Percentiles rank a stretch among this genome's conserved stretches.
These are phyloP conservation scores for Lacanobia wlatinum DNA, from an alignment of 2,888 invertebrate genomes.

Conservation along the genomic window DNA sequence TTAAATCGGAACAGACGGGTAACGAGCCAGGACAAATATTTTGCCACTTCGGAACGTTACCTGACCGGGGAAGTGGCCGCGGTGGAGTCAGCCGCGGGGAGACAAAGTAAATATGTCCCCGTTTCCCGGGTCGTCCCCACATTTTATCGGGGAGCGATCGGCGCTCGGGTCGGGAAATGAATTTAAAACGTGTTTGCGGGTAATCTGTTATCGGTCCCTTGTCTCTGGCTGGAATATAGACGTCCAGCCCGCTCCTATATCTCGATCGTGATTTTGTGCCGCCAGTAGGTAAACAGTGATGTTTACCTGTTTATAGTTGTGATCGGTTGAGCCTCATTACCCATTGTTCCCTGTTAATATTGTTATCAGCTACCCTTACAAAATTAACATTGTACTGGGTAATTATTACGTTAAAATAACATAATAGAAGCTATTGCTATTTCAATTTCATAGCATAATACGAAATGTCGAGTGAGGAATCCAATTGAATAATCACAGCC, in stretches of 20 bases:
- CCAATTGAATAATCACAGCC: constrained; percentile 58
- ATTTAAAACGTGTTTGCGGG: constrained; percentile 91
- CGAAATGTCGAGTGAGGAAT: constrained; percentile 45
- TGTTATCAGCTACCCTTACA: constrained; percentile 38
- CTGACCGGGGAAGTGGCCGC: constrained; percentile 89
- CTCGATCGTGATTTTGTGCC: constrained; percentile 80
- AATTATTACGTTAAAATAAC: constrained; percentile 50
- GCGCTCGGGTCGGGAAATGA: constrained; percentile 90
- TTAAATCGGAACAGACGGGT: constrained; percentile 86
- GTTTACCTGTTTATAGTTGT: constrained; percentile 63
- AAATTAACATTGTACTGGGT: constrained; percentile 32
- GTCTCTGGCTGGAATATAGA: constrained; percentile 89
- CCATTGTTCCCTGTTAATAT: constrained; percentile 42
- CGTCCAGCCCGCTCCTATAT: constrained; percentile 84
- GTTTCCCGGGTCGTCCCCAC: constrained; percentile 88
- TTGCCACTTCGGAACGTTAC: constrained; percentile 89
- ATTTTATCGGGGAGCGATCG: constrained; percentile 91
- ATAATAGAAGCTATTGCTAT: constrained; percentile 40
- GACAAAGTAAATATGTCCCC: constrained; percentile 90
- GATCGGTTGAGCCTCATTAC: constrained; percentile 50
- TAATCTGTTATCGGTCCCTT: constrained; percentile 91
- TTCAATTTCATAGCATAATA: constrained; percentile 53
- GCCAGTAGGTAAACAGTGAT: constrained; percentile 72
- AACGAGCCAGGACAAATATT: constrained; percentile 89
- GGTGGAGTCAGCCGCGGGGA: constrained; percentile 83